Conservation (phyloP, 2,888 invertebrate species). For the Phragmatobia fuliginosa region DNA sequence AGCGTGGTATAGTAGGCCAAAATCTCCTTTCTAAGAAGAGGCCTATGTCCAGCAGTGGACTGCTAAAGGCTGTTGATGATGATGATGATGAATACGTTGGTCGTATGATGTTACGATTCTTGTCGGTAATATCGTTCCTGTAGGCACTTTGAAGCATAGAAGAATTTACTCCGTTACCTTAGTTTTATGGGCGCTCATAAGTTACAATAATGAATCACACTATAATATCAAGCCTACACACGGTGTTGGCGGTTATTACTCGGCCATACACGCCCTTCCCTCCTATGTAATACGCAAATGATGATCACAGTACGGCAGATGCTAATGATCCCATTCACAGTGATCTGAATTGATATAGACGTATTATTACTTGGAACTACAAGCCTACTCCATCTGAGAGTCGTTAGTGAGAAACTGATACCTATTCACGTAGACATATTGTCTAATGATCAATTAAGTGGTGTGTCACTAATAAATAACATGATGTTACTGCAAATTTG, state of each 20-base stretch:
- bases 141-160: not conserved
- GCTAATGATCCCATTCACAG: conserved; percentile 82
- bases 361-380: conserved; percentile 67
- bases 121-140: not conserved
- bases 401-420: conserved; percentile 55
- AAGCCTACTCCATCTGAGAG: conserved; percentile 55
- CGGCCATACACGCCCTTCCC: not conserved
- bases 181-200: not conserved
- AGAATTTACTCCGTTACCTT: not conserved
- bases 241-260: conserved; percentile 2
- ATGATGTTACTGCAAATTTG: not conserved
- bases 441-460: conserved; percentile 53
- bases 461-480: conserved; percentile 37
- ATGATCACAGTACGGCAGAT: conserved; percentile 64
- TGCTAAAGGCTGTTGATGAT: no score
- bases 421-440: conserved; percentile 55
- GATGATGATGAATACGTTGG: no score
- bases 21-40: no score
- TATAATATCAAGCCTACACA: not conserved
- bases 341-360: conserved; percentile 77
- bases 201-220: not conserved
- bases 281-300: conserved; percentile 60
- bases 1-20: no score
- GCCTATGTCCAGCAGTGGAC: no score
- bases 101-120: not conserved